Percentiles rank a stretch among this genome's conserved stretches.
phyloP scores from a whole-genome alignment of 2,113 vertebrate species.

The Pygoscelis adeliae region DNA sequence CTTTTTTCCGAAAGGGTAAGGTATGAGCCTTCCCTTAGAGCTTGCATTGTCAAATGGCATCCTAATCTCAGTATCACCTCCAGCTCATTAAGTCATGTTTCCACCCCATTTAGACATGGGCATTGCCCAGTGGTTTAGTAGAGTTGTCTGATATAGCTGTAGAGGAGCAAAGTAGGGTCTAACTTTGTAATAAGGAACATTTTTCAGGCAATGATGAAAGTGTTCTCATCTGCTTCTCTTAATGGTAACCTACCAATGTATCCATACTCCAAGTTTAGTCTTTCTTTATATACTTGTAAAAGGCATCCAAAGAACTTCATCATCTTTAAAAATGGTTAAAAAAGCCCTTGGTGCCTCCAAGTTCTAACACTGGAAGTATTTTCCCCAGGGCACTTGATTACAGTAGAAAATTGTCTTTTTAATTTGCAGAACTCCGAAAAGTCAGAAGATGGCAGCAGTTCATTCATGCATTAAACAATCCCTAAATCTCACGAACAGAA shows the following conservation, averaged over 20 bases:
- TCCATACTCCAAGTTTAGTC: background rate
- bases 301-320: background rate
- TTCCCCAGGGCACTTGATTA: slow-evolving; percentile 25
- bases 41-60: background rate
- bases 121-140: background rate
- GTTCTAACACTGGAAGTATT: slow-evolving; percentile 7
- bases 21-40: background rate
- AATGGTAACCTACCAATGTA: background rate
- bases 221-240: background rate
- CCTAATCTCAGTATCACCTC: background rate
- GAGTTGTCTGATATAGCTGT: background rate
- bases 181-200: background rate
- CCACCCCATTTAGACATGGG: background rate
- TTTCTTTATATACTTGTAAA: background rate
- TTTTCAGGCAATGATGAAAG: background rate
- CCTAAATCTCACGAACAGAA: slow-evolving; percentile 30
- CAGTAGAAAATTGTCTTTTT: slow-evolving; percentile 29
- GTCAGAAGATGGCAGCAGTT: slow-evolving; percentile 74
- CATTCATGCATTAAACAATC: slow-evolving; percentile 64
- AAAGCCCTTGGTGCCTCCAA: background rate
- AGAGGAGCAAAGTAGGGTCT: background rate
- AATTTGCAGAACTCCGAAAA: slow-evolving; percentile 68
- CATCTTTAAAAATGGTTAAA: background rate
- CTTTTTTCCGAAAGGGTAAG: background rate
- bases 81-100: background rate